A percentile compares a stretch with the other conserved stretches of the same genome.
Evolutionary conservation across 1,140 invertebrate species (phyloP).

Genomic region (Rhizoglyphus robini): DNA sequence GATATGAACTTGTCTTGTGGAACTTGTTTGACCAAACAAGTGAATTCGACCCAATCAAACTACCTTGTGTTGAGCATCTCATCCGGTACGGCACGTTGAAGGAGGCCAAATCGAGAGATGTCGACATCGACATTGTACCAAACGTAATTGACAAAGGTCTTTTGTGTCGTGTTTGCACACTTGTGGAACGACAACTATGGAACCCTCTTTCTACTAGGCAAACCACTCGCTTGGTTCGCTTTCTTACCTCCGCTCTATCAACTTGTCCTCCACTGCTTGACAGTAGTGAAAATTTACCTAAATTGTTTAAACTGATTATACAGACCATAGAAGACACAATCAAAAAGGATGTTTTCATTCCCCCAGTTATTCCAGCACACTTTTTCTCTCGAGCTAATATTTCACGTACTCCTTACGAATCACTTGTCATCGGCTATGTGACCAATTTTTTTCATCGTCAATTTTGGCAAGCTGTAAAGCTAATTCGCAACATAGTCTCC

Average conservation of each 20-base stretch:
- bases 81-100: not conserved
- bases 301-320: not conserved
- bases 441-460: slow-evolving; percentile 2
- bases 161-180: not conserved
- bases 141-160: not conserved
- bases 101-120: not conserved
- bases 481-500: not conserved
- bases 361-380: not conserved
- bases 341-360: slow-evolving; percentile 8
- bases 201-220: slow-evolving; percentile 2
- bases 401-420: not conserved
- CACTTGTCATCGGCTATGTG: not conserved
- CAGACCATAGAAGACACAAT: not conserved
- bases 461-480: not conserved
- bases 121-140: not conserved
- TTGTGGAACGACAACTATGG: slow-evolving; percentile 1
- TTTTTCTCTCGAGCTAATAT: not conserved
- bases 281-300: not conserved
- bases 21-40: not conserved
- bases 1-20: slow-evolving; percentile 3
- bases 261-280: not conserved
- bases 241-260: not conserved
- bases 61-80: not conserved
- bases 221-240: not conserved
- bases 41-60: not conserved